Base-by-base conservation (phyloP, 1,140 invertebrate species). In the Hycleus cichorii region DNA sequence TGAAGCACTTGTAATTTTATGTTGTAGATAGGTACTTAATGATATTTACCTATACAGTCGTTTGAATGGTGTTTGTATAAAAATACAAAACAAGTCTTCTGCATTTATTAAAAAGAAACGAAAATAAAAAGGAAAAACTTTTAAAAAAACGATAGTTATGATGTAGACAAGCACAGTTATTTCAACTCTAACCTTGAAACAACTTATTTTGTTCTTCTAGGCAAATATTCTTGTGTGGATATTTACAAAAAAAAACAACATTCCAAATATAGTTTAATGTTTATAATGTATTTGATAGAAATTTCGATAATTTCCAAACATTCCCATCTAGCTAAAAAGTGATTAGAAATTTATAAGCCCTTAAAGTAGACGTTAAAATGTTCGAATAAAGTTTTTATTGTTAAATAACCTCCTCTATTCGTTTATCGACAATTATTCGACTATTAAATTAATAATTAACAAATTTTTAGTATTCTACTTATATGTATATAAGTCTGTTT, bases 151-250 rank as follows among this genome's bases (percentile, higher is more conserved):
- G 32, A 32, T 53, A 45, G 51, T 53, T 53, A 53, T 53, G 51
- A 53, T 53, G 51, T 53, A 46, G 51, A 52, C 42, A 53, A 53
- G 51, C 40, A 53, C 51, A 53, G 51, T 53, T 53, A 53, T 53
- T 53, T 53, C 51, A 53, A 53, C 51, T 53, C 42, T 53, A 53
- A 53, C 51, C 51, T 53, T 53, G 51, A 53, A 45, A 53, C 51
- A 53, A 53, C 42, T 53, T 53, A 45, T 45, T 53, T 53, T 32
- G 25, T 26, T 53, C 51, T 53, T 46, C 51, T 53, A 45, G 51
- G 51, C 51, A 53, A 53, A 53, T 53, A 53, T 53, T 45, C 51
- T 32, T 32, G 40, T 52, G 50, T 53, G 45, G 51, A 45, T 45
- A 53, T 53, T 45, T 45, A 45, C 51, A 53, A 42, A 53, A 53